Evolutionary conservation across 2,888 invertebrate genomes (phyloP).

Genomic region (Heliconius ethilla): DNA sequence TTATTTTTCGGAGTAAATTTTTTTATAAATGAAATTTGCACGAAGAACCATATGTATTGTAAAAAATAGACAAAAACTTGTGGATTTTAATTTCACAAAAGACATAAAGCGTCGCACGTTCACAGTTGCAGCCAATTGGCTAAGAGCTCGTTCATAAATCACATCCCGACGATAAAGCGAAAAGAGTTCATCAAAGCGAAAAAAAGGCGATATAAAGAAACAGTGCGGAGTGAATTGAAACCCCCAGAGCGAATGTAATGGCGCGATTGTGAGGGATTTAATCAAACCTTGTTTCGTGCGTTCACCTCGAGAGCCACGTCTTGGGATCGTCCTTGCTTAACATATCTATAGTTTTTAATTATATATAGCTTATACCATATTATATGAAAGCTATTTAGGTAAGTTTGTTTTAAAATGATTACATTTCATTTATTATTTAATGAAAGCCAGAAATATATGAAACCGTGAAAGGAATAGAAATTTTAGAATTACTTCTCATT

Average conservation of each 20-base stretch:
- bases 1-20: too few relatives aligned
- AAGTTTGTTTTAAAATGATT: background rate
- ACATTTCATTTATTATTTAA: background rate
- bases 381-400: background rate
- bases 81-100: constrained; percentile 3
- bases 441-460: too few relatives aligned
- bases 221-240: constrained; percentile 55
- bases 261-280: constrained; percentile 61
- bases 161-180: constrained; percentile 42
- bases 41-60: background rate
- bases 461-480: too few relatives aligned
- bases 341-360: constrained; percentile 8
- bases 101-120: constrained; percentile 9
- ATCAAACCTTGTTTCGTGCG: constrained; percentile 48
- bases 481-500: too few relatives aligned
- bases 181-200: constrained; percentile 50
- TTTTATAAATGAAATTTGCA: too few relatives aligned
- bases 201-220: constrained; percentile 50
- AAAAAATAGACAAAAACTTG: background rate
- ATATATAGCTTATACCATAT: background rate
- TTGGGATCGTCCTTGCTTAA: background rate
- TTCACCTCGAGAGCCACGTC: constrained; percentile 27
- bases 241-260: constrained; percentile 59
- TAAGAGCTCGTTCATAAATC: constrained; percentile 42
- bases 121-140: constrained; percentile 18